phyloP scores from a whole-genome alignment of 2,888 invertebrate species.

The Rotaria sp. region DNA sequence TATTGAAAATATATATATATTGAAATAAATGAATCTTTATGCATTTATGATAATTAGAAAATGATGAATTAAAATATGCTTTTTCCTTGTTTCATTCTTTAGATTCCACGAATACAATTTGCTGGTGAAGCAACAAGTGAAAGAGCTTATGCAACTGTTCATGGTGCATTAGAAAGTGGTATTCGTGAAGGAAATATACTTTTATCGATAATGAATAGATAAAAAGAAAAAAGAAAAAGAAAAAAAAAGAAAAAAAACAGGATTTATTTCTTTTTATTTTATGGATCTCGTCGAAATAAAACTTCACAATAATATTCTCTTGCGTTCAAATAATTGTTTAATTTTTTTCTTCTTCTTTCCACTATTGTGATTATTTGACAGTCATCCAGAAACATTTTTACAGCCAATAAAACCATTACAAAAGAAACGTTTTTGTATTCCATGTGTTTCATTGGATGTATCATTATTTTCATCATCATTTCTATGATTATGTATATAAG shows the following conservation, averaged over 20 bases:
- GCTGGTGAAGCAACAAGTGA: slow-evolving; percentile 91
- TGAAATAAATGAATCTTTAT: too few relatives aligned
- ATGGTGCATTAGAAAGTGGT: slow-evolving; percentile 83
- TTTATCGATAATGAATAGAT: not conserved
- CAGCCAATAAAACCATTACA: slow-evolving; percentile 25
- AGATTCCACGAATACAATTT: slow-evolving; percentile 68
- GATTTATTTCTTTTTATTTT: not conserved
- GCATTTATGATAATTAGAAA: not conserved
- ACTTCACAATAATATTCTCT: not conserved
- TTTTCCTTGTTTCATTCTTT: not conserved
- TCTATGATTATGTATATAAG: not conserved
- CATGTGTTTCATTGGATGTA: not conserved
- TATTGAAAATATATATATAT: too few relatives aligned
- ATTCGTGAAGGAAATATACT: slow-evolving; percentile 46
- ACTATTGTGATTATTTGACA: not conserved
- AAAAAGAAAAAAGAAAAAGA: not conserved
- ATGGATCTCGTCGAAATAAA: not conserved
- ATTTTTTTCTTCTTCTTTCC: not conserved
- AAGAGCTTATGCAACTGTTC: slow-evolving; percentile 85
- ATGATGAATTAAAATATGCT: too few relatives aligned
- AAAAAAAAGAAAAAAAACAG: not conserved
- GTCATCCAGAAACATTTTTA: not conserved
- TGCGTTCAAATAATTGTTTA: not conserved
- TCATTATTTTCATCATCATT: not conserved
- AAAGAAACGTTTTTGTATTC: slow-evolving; percentile 19